Conservation (phyloP, 2,888 invertebrate species). For the Boloria euphrosyne region DNA sequence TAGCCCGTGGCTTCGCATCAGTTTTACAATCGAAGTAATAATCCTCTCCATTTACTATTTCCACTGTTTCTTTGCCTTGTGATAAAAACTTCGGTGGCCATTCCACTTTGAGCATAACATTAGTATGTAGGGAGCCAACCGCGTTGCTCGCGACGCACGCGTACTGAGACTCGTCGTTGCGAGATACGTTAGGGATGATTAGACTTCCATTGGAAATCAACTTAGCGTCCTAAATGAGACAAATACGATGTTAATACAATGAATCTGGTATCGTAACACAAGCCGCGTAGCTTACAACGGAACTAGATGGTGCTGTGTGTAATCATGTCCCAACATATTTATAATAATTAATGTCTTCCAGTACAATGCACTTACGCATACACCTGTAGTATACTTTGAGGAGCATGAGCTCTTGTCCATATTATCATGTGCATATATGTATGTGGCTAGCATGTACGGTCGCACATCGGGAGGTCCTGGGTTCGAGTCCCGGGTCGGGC, state of each 20-base stretch:
- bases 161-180: constrained; percentile 77
- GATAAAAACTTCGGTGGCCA: constrained; percentile 65
- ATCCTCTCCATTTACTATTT: constrained; percentile 57
- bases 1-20: constrained; percentile 65
- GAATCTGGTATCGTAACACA: no score
- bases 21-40: constrained; percentile 61
- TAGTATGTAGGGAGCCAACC: constrained; percentile 79
- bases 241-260: not conserved
- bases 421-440: no score
- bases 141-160: constrained; percentile 83
- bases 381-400: no score
- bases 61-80: constrained; percentile 37
- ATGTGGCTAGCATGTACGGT: no score
- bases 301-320: no score
- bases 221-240: constrained; percentile 60
- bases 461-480: no score
- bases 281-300: no score
- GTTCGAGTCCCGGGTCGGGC: no score
- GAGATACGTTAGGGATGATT: constrained; percentile 56
- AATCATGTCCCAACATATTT: no score
- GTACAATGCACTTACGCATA: no score
- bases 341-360: not conserved
- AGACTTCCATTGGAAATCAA: constrained; percentile 55
- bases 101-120: constrained; percentile 79
- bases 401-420: no score